Evolutionary conservation across 2,797 vertebrate species (phyloP), one percentile per base, ranked within the genome.

Genomic region (Alauda arvensis): DNA sequence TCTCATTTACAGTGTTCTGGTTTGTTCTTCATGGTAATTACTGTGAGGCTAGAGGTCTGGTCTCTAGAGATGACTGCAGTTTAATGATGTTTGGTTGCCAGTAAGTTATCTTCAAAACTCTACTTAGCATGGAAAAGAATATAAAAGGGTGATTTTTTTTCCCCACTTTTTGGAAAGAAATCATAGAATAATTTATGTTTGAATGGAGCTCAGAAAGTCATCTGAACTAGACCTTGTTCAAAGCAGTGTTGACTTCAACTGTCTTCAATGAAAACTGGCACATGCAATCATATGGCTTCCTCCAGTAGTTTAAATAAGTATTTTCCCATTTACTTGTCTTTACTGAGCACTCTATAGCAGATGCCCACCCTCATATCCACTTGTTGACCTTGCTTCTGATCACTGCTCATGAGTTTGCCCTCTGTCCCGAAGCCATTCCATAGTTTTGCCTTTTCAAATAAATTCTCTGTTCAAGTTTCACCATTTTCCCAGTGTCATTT

Each of bases 1-100:
- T 56, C 24, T 66, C 43, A 65, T 72, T 76, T 88, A 55, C 18
- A 52, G n/a, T 85, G 34, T 53, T 74, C 80, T 48, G 48, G 43
- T 67, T 67, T 82, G 40, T 60, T 90, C 56, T 55, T 81, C 60
- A 10, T 21, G 10, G 10, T 68, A 91, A 87, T 83, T 70, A 31
- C 71, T 84, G 63, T 59, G 68, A 83, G 69, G 70, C 31, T 68
- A 90, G 21, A n/a, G 28, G 33, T 89, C n/a, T 90, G 40, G 14
- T 67, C 69, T 89, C 76, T 65, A 71, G 67, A 86, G 43, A 51
- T 65, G 40, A 76, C 40, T 68, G 42, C 34, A 84, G 9, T 90
- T 70, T 83, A 92, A 62, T 29, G 51, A 51, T 29, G 16, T 79
- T 79, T 75, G 48, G 40, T 77, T 20, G 9, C 49, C 61, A 65